A percentile compares a stretch with the other conserved stretches of the same genome.
phyloP scores from a whole-genome alignment of 2,888 invertebrate genomes.

The Trichopria drosophilae region DNA sequence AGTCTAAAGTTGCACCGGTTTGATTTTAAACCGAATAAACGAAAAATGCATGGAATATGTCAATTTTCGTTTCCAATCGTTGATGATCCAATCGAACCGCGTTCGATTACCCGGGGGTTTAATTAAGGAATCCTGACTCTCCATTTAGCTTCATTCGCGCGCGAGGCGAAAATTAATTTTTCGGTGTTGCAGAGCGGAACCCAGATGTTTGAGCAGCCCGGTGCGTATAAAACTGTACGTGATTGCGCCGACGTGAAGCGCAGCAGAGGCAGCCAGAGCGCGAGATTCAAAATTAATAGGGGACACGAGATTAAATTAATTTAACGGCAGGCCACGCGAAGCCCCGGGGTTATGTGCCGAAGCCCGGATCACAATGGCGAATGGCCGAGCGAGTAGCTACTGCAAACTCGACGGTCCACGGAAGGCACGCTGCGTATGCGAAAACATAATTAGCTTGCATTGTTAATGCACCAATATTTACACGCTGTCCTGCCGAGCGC shows the following conservation, averaged over 20 bases:
- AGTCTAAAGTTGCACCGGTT: too few relatives aligned
- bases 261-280: slow-evolving; percentile 20
- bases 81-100: too few relatives aligned
- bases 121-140: too few relatives aligned
- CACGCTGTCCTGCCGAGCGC: slow-evolving; percentile 52
- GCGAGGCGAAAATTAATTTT: too few relatives aligned
- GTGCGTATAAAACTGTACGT: slow-evolving; percentile 7
- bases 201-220: too few relatives aligned
- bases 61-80: too few relatives aligned
- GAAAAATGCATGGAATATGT: too few relatives aligned
- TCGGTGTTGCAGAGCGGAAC: too few relatives aligned
- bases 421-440: slow-evolving; percentile 46
- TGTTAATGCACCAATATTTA: slow-evolving; percentile 59
- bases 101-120: too few relatives aligned
- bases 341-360: slow-evolving; percentile 53
- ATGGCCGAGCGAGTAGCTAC: slow-evolving; percentile 47
- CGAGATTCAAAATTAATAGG: slow-evolving; percentile 51
- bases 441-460: slow-evolving; percentile 60
- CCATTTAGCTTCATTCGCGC: too few relatives aligned
- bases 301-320: slow-evolving; percentile 58
- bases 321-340: slow-evolving; percentile 53
- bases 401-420: slow-evolving; percentile 45
- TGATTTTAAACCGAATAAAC: too few relatives aligned
- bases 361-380: slow-evolving; percentile 57
- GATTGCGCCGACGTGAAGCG: slow-evolving; percentile 9